Evolutionary conservation across 2,888 invertebrate genomes (phyloP), one percentile per base, ranked within the genome.

Genomic region (Agrotis exclamationis): DNA sequence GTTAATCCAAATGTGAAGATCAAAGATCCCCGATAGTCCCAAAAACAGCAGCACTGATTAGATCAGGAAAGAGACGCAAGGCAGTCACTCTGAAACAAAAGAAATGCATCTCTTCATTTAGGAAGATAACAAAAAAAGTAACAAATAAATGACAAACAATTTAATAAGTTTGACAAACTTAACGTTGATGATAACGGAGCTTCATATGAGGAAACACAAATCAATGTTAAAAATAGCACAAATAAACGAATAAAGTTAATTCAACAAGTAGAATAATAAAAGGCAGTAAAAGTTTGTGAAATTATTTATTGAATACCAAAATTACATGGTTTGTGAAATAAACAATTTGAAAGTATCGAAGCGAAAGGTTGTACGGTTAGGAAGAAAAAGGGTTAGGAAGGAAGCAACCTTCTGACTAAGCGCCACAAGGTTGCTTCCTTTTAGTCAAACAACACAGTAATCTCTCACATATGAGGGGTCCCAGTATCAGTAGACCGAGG

Each of bases 1-100:
- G 5, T 64, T 74, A 0, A 20, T 68, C 13, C 80, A 44, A 14
- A 78, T 56, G 13, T 60, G 75, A n/a, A 67, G 28, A 5, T 48
- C 54, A 13, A 65, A 79, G 58, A 57, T 76, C 13, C 79, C 76
- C n/a, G 79, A 54, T 2, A 70, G 53, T 53, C 76, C 63, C 45
- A 80, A n/a, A 79, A 33, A 80, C 70, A 11, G 75, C 67, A 44
- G 73, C 63, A 44, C 72, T 57, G 13, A 81, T 60, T 13, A n/a
- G 3, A 63, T 63, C 60, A 85, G n/a, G n/a, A 83, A 45, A n/a
- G 75, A 66, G 24, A 82, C n/a, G 58, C 76, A 80, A 70, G 83
- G 13, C n/a, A n/a, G 85, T 75, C 50, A 48, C 82, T 77, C 86
- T 87, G 86, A 59, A 87, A 87, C 87, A 86, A 86, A 72, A 68